Evolutionary conservation across 2,113 vertebrate genomes (phyloP), one percentile per base, ranked within the genome.

Genomic region (Anseranas semipalmata): DNA sequence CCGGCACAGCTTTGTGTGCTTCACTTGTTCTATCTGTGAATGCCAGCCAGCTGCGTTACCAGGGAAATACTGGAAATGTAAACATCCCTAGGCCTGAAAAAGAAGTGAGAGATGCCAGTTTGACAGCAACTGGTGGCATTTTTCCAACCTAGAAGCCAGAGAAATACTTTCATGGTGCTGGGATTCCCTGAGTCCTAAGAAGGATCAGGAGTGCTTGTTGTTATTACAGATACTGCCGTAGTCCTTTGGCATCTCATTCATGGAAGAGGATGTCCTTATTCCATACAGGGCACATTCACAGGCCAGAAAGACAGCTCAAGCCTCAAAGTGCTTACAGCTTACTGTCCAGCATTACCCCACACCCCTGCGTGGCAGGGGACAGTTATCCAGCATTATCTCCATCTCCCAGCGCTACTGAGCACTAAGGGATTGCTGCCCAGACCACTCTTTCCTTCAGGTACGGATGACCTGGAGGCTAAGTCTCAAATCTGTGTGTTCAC

Each of bases 211-310:
- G 43, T 3, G 6, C 28, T 32, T 55, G 13, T 21, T 80, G 39
- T 35, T 67, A 9, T 45, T 73, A 46, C 10, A 53, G 20, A 28
- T 17, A 60, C 1, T 71, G 32, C 19, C 63, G 9, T 10, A 74
- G 60, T 21, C 13, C 32, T 27, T 68, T 35, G 27, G 19, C 24
- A 66, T 62, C 12, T 79, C 28, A 45, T 6, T 74, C 32, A 62
- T 8, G 7, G n/a, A 73, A 80, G 6, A 82, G 4, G 22, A 66
- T 41, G 13, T 32, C 11, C 6, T 58, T 37, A 37, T 37, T 77
- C 41, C 28, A 77, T 33, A 55, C 2, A 12, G 4, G 9, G 63
- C 15, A 79, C 10, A 68, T 66, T 5, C 0, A 0, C 30, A 52
- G 20, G 6, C 6, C 41, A 76, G 35, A 55, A 79, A 30, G 56